These are phyloP conservation scores for Podiceps cristatus DNA, from an alignment of 2,113 vertebrate species.

Conservation along the genomic window DNA sequence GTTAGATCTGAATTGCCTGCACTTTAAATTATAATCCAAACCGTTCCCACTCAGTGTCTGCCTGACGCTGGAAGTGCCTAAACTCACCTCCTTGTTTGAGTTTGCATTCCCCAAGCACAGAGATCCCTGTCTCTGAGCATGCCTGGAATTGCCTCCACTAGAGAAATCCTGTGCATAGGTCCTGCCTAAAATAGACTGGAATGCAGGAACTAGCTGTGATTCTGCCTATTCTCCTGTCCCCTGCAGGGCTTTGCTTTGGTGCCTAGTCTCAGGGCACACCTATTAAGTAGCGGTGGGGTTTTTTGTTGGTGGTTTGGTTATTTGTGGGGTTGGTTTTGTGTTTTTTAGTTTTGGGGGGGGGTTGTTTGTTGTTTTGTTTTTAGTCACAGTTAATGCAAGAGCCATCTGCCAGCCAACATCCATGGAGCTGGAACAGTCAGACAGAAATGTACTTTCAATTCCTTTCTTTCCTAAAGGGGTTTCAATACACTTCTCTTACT, in stretches of 20 bases:
- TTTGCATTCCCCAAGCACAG: not conserved
- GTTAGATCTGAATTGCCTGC: not conserved
- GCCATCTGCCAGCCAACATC: not conserved
- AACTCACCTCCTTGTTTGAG: not conserved
- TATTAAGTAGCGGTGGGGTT: not conserved
- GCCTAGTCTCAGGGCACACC: not conserved
- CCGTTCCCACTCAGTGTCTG: not conserved
- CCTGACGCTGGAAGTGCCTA: not conserved
- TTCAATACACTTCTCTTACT: not conserved
- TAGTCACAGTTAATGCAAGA: not conserved
- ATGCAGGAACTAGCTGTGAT: conserved; percentile 4
- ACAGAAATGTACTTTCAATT: not conserved
- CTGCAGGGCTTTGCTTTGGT: not conserved
- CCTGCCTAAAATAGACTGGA: not conserved
- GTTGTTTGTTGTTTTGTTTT: not conserved
- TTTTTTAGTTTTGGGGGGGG: too few relatives aligned
- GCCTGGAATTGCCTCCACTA: conserved; percentile 31
- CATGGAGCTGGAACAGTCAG: not conserved
- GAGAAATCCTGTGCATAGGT: not conserved
- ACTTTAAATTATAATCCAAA: not conserved
- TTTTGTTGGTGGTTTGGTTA: too few relatives aligned
- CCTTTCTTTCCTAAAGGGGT: not conserved
- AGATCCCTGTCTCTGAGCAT: not conserved
- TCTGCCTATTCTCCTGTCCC: not conserved
- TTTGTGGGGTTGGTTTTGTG: too few relatives aligned